Evolutionary conservation across 2,797 vertebrate genomes (phyloP), one percentile per base, ranked within the genome.

Genomic region (Platyrinchus mystaceus): DNA sequence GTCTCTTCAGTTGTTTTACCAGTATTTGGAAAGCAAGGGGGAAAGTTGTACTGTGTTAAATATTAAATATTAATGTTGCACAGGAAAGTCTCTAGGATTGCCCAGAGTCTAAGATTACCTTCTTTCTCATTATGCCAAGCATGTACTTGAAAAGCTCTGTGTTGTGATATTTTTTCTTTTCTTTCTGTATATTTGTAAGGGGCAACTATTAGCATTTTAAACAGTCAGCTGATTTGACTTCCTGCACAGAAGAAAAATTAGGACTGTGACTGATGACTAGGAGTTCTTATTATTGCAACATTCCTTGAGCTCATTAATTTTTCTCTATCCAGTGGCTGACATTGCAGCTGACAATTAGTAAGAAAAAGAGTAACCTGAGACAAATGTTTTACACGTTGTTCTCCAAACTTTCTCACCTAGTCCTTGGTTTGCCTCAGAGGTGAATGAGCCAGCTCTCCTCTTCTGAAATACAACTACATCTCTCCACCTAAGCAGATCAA

Each of bases 131-230:
- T 93, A 87, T 90, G 50, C 59, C 32, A 36, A 41, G 14, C 28
- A 28, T 53, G 46, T 46, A 41, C 41, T 89, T 80, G 7, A 77
- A 94, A 92, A 93, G 6, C 47, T 81, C 50, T 30, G 10, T 86
- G 82, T 81, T 59, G 73, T 52, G 8, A 41, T 62, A 41, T 79
- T 70, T 74, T 83, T 34, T 34, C 34, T 23, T 37, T 7, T 77
- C 44, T 73, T 94, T 94, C 49, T 88, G 28, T 81, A 34, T 90
- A 68, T 84, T 94, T 96, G 89, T 85, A 93, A 94, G 97, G 90
- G 90, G 47, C 86, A 93, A 95, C 62, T 87, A 94, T 97, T 97
- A 96, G 74, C 88, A 96, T 97, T 97, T 97, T 89, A 94, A 86
- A 70, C 62, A 92, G 79, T 97, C 94, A 97, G 95, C 76, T 94